These are phyloP conservation scores for Galerucella calmariensis DNA, from an alignment of 2,888 invertebrate genomes.

Conservation along the genomic window DNA sequence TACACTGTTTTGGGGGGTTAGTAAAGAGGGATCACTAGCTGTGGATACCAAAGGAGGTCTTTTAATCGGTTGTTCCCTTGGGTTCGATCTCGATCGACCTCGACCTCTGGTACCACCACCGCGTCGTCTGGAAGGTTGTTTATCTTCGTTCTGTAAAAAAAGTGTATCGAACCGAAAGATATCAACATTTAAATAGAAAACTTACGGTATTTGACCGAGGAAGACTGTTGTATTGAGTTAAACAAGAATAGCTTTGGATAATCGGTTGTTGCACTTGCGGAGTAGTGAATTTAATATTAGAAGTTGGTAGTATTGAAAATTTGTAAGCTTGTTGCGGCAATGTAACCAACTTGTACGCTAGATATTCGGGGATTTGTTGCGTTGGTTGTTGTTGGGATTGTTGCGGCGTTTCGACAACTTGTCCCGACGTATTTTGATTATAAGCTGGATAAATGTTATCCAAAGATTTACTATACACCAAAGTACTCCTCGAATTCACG, in stretches of 20 bases:
- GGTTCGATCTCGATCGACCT: constrained; percentile 69
- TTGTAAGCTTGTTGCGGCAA: constrained; percentile 55
- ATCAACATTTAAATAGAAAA: constrained; percentile 33
- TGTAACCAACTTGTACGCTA: constrained; percentile 49
- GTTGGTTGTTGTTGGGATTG: constrained; percentile 38
- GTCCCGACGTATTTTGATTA: constrained; percentile 33
- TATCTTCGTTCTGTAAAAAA: constrained; percentile 49
- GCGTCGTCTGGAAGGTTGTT: constrained; percentile 47
- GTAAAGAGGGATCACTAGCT: constrained; percentile 80
- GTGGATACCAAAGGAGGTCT: constrained; percentile 76
- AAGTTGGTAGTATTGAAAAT: constrained; percentile 54
- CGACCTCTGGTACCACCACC: constrained; percentile 58
- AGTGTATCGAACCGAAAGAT: not conserved
- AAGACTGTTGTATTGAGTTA: constrained; percentile 52
- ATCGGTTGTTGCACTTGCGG: constrained; percentile 50
- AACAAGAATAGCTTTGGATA: constrained; percentile 51
- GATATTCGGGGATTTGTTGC: constrained; percentile 47
- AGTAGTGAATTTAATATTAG: constrained; percentile 61
- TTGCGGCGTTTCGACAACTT: constrained; percentile 33
- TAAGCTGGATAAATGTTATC: constrained; percentile 47
- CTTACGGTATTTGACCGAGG: constrained; percentile 50
- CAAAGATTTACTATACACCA: constrained; percentile 46
- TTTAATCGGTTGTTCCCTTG: constrained; percentile 64
- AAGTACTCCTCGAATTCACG: constrained; percentile 26
- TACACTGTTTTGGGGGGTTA: constrained; percentile 71